Evolutionary conservation across 2,888 invertebrate genomes (phyloP).

Genomic region (Agrypnus murinus): DNA sequence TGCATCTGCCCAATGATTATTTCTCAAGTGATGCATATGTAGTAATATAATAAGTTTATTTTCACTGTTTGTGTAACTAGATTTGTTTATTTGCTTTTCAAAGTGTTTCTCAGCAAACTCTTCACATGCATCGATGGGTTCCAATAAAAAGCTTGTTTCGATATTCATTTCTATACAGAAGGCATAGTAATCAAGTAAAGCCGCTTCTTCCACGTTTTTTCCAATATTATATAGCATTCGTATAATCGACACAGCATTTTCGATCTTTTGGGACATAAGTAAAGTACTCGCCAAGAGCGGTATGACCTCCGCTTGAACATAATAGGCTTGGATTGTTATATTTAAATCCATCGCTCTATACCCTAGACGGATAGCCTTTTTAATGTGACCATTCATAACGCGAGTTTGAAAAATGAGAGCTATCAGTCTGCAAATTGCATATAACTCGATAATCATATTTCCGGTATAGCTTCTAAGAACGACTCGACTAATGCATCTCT

Average conservation of each 20-base stretch:
- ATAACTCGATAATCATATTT: slow-evolving; percentile 71
- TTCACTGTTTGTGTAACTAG: slow-evolving; percentile 42
- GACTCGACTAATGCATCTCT: slow-evolving; percentile 59
- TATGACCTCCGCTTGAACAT: slow-evolving; percentile 70
- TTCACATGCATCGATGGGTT: slow-evolving; percentile 71
- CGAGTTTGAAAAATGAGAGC: slow-evolving; percentile 71
- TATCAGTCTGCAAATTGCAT: slow-evolving; percentile 71
- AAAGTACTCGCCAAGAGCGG: slow-evolving; percentile 72
- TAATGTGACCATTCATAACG: slow-evolving; percentile 68
- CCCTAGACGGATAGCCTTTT: slow-evolving; percentile 69
- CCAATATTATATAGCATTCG: slow-evolving; percentile 65
- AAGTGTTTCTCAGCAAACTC: slow-evolving; percentile 68
- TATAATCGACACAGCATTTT: slow-evolving; percentile 73
- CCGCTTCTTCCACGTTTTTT: slow-evolving; percentile 63
- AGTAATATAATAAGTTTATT: slow-evolving; percentile 55
- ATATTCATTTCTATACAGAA: slow-evolving; percentile 75
- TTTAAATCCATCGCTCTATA: slow-evolving; percentile 71
- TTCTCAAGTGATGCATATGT: slow-evolving; percentile 52
- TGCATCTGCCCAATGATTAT: slow-evolving; percentile 48
- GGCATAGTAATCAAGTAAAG: slow-evolving; percentile 74
- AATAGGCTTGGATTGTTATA: slow-evolving; percentile 70
- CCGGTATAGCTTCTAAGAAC: slow-evolving; percentile 62
- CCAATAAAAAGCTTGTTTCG: slow-evolving; percentile 75
- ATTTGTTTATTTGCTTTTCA: slow-evolving; percentile 17
- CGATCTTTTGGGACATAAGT: slow-evolving; percentile 70